Evolutionary conservation across 2,888 invertebrate species (phyloP).

Genomic region (Mythimna lalbum): DNA sequence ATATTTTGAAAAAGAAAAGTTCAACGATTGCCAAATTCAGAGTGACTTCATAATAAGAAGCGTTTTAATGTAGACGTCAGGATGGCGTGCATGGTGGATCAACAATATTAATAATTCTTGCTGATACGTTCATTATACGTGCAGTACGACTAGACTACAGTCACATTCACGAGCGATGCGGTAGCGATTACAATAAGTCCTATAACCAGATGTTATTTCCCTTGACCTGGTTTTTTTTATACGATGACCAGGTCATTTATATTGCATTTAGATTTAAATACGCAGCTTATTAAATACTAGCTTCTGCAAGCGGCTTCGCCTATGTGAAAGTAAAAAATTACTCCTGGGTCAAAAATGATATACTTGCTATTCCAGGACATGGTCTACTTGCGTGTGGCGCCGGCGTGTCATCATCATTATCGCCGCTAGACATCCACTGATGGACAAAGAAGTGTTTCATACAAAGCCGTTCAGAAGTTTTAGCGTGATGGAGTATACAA

Average conservation of each 20-base stretch:
- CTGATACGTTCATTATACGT: slow-evolving; percentile 71
- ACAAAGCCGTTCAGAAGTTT: too few relatives aligned
- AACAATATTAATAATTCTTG: slow-evolving; percentile 73
- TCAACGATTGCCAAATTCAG: slow-evolving; percentile 28
- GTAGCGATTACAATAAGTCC: slow-evolving; percentile 34
- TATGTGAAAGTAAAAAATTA: too few relatives aligned
- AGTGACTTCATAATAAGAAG: slow-evolving; percentile 59
- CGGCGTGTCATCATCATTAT: too few relatives aligned
- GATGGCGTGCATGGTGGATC: slow-evolving; percentile 81
- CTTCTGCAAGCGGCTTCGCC: too few relatives aligned
- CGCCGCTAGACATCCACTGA: too few relatives aligned
- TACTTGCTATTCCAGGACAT: too few relatives aligned
- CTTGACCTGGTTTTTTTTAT: neutral
- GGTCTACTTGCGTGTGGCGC: too few relatives aligned
- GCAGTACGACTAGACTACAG: slow-evolving; percentile 54
- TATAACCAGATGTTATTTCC: neutral
- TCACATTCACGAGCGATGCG: slow-evolving; percentile 59
- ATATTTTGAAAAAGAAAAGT: slow-evolving; percentile 7
- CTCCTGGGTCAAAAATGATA: too few relatives aligned
- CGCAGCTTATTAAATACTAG: neutral
- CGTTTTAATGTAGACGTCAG: slow-evolving; percentile 65
- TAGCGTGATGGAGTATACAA: too few relatives aligned
- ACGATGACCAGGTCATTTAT: neutral
- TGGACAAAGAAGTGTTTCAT: too few relatives aligned
- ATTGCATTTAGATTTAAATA: neutral